Percentiles rank a stretch among this genome's conserved stretches.
Conservation (phyloP, 2,113 vertebrate species). For the rat (Rattus norvegicus) region GRCr8 NC_086026.1:117127001-117127500, state of each 20-base stretch:
- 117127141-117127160: not conserved
- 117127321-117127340: not conserved
- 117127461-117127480: no score
- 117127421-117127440: no score
- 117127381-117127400: no score
- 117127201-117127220: not conserved
- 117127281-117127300: not conserved
- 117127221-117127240: not conserved
- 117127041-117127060: not conserved
- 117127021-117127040: not conserved
- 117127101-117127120: not conserved
- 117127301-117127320: not conserved
- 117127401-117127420: no score
- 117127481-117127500: no score
- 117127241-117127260: not conserved
- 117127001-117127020: not conserved
- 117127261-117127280: not conserved
- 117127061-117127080: not conserved
- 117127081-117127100: not conserved
- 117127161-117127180: not conserved
- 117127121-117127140: not conserved
- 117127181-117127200: not conserved
- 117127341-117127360: not conserved
- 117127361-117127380: not conserved
- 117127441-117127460: no score